phyloP scores from a whole-genome alignment of 2,113 vertebrate species.

The Phycodurus eques region DNA sequence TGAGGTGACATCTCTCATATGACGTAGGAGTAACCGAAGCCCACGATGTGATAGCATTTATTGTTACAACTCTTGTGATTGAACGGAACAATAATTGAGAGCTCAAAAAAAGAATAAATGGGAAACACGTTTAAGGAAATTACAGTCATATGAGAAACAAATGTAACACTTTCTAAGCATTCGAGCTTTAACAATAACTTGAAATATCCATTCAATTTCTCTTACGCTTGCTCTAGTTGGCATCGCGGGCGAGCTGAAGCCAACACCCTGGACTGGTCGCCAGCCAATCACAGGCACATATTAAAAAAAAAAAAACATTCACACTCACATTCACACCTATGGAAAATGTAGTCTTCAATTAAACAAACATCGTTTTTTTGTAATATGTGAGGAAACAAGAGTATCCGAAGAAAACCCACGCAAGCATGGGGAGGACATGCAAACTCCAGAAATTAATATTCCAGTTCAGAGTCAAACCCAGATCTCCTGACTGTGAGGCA shows the following conservation, averaged over 20 bases:
- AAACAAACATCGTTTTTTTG: background rate
- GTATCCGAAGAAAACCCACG: no score
- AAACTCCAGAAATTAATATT: no score
- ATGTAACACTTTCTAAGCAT: background rate
- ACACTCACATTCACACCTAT: background rate
- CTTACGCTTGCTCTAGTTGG: background rate
- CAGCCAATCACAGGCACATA: background rate
- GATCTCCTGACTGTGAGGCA: no score
- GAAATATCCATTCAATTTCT: background rate
- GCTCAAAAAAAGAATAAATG: constrained; percentile 1
- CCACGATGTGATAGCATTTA: background rate
- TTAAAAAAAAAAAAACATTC: no score
- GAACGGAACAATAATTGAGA: background rate
- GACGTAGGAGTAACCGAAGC: background rate
- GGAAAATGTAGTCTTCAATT: background rate
- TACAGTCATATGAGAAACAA: constrained; percentile 8
- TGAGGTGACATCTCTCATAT: background rate
- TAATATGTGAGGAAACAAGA: no score
- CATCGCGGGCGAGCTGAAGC: no score
- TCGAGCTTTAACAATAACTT: background rate
- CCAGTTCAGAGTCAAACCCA: no score
- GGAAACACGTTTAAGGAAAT: constrained; percentile 15
- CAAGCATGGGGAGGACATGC: no score
- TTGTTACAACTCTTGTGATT: background rate
- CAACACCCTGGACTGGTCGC: background rate